phyloP scores from a whole-genome alignment of 2,113 vertebrate genomes.

The Microtus montanus region DNA sequence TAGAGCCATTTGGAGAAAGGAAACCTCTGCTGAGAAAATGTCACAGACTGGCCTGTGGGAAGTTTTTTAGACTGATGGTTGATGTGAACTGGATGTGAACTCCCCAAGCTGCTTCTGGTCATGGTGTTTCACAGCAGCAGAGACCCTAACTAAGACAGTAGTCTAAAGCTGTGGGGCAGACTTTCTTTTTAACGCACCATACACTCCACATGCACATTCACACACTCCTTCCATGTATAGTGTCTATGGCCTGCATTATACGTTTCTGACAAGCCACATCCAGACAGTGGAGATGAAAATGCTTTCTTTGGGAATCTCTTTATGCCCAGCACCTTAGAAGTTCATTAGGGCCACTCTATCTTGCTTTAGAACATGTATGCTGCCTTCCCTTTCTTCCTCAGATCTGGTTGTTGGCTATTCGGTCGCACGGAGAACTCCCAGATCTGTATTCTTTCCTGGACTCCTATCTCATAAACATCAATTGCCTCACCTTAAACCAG shows the following conservation, averaged over 20 bases:
- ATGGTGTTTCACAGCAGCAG: not conserved
- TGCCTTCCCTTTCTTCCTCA: constrained; percentile 41
- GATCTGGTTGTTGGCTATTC: constrained; percentile 10
- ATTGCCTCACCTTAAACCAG: constrained; percentile 42
- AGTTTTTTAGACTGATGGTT: not conserved
- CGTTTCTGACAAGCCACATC: not conserved
- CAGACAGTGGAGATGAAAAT: not conserved
- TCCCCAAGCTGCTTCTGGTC: not conserved
- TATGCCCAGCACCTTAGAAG: constrained; percentile 3
- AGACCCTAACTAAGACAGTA: not conserved
- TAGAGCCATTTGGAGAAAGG: not conserved
- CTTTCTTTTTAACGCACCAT: constrained; percentile 12
- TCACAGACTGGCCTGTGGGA: not conserved
- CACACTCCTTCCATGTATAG: not conserved
- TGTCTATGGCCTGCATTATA: not conserved
- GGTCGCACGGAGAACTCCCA: not conserved
- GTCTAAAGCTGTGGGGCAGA: not conserved
- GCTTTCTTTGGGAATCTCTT: not conserved
- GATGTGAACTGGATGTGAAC: not conserved
- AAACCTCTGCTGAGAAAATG: not conserved
- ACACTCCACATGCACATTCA: not conserved
- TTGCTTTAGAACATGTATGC: not conserved
- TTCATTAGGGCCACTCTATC: not conserved
- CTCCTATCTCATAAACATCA: constrained; percentile 48
- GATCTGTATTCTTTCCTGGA: constrained; percentile 50